Conservation (phyloP, 2,797 vertebrate species). For the Macrochelys suwanniensis region DNA sequence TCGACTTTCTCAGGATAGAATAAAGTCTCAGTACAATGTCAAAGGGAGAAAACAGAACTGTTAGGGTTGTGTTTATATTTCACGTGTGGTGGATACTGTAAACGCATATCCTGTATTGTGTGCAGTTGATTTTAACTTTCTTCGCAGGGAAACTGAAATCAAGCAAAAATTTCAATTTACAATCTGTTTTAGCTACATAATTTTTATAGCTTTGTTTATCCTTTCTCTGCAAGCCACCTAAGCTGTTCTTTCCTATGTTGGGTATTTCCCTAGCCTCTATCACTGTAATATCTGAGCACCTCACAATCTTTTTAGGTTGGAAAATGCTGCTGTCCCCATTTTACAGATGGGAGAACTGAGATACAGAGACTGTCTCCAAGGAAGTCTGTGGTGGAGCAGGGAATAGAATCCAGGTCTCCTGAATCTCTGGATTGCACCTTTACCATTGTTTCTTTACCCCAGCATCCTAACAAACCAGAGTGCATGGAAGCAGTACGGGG, state of each 20-base stretch:
- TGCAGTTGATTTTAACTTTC: neutral
- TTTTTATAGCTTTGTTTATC: neutral
- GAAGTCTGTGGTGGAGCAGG: neutral
- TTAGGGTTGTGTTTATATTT: neutral
- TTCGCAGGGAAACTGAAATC: neutral
- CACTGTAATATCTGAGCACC: neutral
- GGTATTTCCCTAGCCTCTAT: neutral
- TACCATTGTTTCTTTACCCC: rapidly evolving
- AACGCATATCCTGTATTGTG: neutral
- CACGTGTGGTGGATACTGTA: neutral
- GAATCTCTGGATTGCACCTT: neutral
- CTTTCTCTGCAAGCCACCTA: neutral
- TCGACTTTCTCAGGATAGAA: neutral
- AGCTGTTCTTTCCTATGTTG: neutral
- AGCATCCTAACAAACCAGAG: neutral
- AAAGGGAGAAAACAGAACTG: neutral
- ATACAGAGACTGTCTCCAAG: neutral
- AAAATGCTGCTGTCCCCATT: neutral
- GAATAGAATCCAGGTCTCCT: neutral
- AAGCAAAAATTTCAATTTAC: neutral
- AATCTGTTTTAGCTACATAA: neutral
- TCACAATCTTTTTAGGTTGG: neutral
- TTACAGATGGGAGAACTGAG: neutral
- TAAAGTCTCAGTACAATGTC: no score
- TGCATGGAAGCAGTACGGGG: neutral